Evolutionary conservation across 2,888 invertebrate species (phyloP).

Genomic region (Ichneumoninae sp.): DNA sequence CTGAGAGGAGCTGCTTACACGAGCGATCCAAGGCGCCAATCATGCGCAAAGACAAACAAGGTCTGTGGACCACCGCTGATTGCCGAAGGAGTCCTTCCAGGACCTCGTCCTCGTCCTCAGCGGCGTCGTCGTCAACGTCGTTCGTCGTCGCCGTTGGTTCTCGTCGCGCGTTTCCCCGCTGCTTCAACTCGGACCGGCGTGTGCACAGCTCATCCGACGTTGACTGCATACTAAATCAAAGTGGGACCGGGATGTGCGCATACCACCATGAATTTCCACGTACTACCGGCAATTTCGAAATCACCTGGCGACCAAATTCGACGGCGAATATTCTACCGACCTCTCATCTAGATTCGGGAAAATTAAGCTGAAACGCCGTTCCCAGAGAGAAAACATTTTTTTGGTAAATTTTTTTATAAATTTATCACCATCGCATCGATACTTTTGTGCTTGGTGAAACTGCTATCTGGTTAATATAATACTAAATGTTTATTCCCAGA

Average conservation of each 20-base stretch:
- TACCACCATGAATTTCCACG: slow-evolving; percentile 51
- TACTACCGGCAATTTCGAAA: slow-evolving; percentile 54
- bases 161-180: slow-evolving; percentile 44
- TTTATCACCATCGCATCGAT: no score
- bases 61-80: slow-evolving; percentile 81
- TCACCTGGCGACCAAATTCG: slow-evolving; percentile 51
- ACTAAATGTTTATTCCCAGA: no score
- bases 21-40: slow-evolving; percentile 81
- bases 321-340: slow-evolving; percentile 11
- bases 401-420: not conserved
- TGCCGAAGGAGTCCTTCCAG: slow-evolving; percentile 78
- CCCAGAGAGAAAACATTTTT: no score
- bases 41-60: slow-evolving; percentile 83
- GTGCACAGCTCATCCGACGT: slow-evolving; percentile 74
- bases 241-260: slow-evolving; percentile 64
- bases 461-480: no score
- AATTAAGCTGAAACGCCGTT: slow-evolving; percentile 3
- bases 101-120: slow-evolving; percentile 50
- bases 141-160: slow-evolving; percentile 31
- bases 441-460: no score
- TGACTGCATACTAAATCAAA: slow-evolving; percentile 81
- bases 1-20: slow-evolving; percentile 70
- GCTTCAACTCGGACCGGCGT: slow-evolving; percentile 65
- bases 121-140: slow-evolving; percentile 52
- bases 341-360: slow-evolving; percentile 11